Conservation (phyloP, 2,797 vertebrate species). For the Miichthys miiuy region DNA sequence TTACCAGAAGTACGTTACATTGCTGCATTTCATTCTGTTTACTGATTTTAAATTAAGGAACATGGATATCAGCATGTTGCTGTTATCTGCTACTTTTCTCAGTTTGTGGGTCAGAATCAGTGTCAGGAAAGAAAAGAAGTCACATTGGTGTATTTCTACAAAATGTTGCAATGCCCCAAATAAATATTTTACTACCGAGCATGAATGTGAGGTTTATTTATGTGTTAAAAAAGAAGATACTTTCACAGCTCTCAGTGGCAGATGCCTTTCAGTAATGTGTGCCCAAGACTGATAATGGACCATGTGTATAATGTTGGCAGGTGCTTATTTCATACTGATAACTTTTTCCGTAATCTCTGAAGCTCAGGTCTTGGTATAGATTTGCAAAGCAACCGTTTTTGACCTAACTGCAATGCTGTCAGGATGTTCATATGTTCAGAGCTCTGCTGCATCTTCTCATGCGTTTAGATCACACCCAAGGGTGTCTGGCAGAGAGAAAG, state of each 20-base stretch:
- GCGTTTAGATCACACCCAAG: background rate
- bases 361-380: constrained; percentile 1
- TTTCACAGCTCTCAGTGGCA: constrained; percentile 38
- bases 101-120: background rate
- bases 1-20: background rate
- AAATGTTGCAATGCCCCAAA: background rate
- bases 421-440: constrained; percentile 15
- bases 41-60: background rate
- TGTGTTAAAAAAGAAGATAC: background rate
- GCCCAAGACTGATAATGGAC: constrained; percentile 25
- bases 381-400: constrained; percentile 9
- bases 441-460: background rate
- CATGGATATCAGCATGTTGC: background rate
- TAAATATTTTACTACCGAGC: constrained; percentile 11
- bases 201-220: background rate
- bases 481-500: background rate
- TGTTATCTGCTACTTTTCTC: too few relatives aligned
- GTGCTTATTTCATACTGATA: constrained; percentile 15
- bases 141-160: background rate
- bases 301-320: constrained; percentile 10
- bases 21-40: background rate
- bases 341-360: constrained; percentile 6
- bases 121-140: background rate
- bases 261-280: constrained; percentile 37
- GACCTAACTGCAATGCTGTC: background rate